A percentile compares a stretch with the other conserved stretches of the same genome.
These are phyloP conservation scores for Limonius californicus DNA, from an alignment of 1,140 invertebrate species.

Conservation along the genomic window DNA sequence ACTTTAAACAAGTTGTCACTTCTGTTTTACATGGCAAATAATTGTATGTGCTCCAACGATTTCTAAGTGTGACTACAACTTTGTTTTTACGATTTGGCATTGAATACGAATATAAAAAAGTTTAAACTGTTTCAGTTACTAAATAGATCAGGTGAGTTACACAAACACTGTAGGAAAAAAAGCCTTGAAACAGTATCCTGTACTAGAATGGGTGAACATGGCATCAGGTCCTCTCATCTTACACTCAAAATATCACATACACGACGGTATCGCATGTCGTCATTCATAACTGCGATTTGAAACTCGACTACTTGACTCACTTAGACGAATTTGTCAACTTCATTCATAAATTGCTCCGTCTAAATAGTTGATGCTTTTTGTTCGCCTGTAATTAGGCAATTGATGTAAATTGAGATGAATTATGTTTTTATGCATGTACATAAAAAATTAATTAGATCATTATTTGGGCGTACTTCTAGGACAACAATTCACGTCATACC, in stretches of 20 bases:
- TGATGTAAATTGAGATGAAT: slow-evolving; percentile 22
- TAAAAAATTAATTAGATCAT: slow-evolving; percentile 2
- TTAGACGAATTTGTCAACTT: slow-evolving; percentile 27
- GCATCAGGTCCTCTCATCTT: slow-evolving; percentile 9
- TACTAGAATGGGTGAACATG: not conserved
- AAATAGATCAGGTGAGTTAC: not conserved
- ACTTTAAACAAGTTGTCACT: no score
- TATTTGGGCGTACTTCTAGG: not conserved
- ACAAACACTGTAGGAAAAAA: not conserved
- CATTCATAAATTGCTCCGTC: slow-evolving; percentile 24
- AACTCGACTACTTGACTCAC: slow-evolving; percentile 21
- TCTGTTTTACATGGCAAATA: no score
- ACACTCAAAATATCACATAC: slow-evolving; percentile 27
- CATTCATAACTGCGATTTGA: slow-evolving; percentile 27
- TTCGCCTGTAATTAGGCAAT: slow-evolving; percentile 18
- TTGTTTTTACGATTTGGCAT: no score
- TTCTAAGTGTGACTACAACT: no score
- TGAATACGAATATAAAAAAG: no score
- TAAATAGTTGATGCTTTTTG: slow-evolving; percentile 20
- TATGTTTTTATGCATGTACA: not conserved
- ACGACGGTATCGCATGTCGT: slow-evolving; percentile 25
- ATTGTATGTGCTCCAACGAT: no score
- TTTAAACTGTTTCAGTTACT: not conserved
- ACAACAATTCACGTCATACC: no score
- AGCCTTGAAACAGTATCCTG: not conserved